These are phyloP conservation scores for Saxicola maurus DNA, from an alignment of 2,797 vertebrate genomes.

Conservation along the genomic window DNA sequence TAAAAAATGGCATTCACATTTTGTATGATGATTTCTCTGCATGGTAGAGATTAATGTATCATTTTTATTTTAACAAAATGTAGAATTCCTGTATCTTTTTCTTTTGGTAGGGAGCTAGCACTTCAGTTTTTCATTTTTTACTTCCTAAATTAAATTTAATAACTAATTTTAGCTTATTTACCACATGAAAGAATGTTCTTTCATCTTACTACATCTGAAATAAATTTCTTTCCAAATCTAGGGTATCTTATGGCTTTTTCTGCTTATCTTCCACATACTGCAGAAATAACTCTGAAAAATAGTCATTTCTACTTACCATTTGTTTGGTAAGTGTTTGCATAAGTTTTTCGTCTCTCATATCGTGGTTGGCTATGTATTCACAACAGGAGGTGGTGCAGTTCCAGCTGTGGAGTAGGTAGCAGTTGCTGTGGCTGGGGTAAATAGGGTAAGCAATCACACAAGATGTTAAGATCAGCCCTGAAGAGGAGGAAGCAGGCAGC, in stretches of 20 bases:
- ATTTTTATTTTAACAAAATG: background rate
- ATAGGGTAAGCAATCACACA: background rate
- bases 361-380: rapidly evolving
- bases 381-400: background rate
- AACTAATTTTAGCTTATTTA: background rate
- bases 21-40: background rate
- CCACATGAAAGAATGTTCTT: background rate
- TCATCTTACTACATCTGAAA: background rate
- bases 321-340: background rate
- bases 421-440: background rate
- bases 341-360: background rate
- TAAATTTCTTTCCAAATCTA: background rate
- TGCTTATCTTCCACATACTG: background rate
- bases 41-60: background rate
- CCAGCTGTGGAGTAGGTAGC: background rate
- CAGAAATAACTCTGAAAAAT: background rate
- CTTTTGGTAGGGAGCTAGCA: background rate
- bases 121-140: background rate
- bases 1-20: background rate
- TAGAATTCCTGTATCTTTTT: background rate
- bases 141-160: background rate
- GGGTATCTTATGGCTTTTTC: background rate
- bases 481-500: background rate
- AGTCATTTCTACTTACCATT: rapidly evolving
- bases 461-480: background rate